These are phyloP conservation scores for Sphyrna mokarran DNA, from an alignment of 2,113 vertebrate genomes.

Conservation along the genomic window DNA sequence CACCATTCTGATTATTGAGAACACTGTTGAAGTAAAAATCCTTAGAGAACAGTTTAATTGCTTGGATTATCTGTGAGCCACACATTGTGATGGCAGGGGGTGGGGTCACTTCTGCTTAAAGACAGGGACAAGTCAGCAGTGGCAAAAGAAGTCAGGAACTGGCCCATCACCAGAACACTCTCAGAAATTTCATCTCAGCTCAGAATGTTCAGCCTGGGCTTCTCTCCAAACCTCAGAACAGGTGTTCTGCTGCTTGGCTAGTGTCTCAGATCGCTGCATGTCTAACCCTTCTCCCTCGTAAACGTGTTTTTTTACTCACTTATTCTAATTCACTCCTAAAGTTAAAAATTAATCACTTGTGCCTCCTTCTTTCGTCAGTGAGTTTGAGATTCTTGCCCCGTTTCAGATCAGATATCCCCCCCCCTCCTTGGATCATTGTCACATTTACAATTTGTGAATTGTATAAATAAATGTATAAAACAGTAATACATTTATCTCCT, in stretches of 20 bases:
- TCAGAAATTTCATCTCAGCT: constrained; percentile 42
- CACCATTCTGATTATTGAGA: not conserved
- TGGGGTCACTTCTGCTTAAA: constrained; percentile 43
- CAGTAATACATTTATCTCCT: not conserved
- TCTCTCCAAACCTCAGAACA: not conserved
- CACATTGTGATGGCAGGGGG: constrained; percentile 49
- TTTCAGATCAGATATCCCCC: not conserved
- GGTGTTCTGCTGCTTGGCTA: not conserved
- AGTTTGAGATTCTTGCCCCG: not conserved
- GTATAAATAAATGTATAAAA: not conserved
- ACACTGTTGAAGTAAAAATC: constrained; percentile 56
- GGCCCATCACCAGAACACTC: constrained; percentile 43
- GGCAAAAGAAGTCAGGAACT: constrained; percentile 46
- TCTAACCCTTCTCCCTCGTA: constrained; percentile 23
- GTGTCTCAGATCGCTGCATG: not conserved
- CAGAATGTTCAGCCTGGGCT: not conserved
- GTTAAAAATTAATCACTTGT: not conserved
- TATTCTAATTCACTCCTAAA: not conserved
- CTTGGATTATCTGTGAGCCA: constrained; percentile 71
- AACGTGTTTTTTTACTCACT: not conserved
- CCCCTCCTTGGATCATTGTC: no score
- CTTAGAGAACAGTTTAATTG: constrained; percentile 70
- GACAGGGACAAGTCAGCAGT: constrained; percentile 39
- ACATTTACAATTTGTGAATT: not conserved
- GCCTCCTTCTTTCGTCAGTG: not conserved